These are phyloP conservation scores for Drosophila barbarae DNA, from an alignment of 2,888 invertebrate species.

Conservation along the genomic window DNA sequence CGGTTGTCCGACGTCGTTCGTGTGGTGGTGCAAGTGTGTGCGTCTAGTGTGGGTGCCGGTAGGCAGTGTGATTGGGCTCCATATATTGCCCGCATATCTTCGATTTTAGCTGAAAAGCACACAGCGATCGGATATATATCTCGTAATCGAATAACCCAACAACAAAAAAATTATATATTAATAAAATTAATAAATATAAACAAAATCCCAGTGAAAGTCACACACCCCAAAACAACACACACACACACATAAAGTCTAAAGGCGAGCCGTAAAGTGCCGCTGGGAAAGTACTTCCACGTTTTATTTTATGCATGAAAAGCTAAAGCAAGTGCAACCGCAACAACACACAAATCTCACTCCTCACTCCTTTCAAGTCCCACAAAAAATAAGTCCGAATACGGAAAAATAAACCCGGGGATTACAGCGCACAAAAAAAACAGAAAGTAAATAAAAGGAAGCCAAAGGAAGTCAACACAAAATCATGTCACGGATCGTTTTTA, in stretches of 20 bases:
- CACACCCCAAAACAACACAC: conserved; percentile 8
- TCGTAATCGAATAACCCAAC: background rate
- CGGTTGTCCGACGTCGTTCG: conserved; percentile 17
- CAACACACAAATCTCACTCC: conserved; percentile 54
- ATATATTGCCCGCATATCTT: conserved; percentile 11
- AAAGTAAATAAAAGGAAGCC: conserved; percentile 25
- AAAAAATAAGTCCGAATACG: conserved; percentile 45
- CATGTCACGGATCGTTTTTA: conserved; percentile 71
- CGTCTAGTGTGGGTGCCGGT: conserved; percentile 33
- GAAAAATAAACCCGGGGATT: conserved; percentile 43
- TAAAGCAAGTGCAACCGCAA: conserved; percentile 49
- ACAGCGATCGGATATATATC: conserved; percentile 18
- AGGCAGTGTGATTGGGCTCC: conserved; percentile 2
- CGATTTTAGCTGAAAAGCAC: conserved; percentile 6
- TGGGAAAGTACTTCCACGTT: conserved; percentile 26
- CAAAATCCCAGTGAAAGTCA: conserved; percentile 10
- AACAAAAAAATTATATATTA: background rate
- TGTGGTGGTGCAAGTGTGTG: conserved; percentile 24
- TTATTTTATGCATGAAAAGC: conserved; percentile 66
- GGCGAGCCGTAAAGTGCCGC: conserved; percentile 62
- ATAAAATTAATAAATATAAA: conserved; percentile 1
- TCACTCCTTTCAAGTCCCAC: conserved; percentile 39
- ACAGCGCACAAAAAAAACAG: conserved; percentile 45
- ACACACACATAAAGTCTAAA: conserved; percentile 25
- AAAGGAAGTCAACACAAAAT: conserved; percentile 51